Percentiles rank a stretch among this genome's conserved stretches.
These are phyloP conservation scores for Chionis minor DNA, from an alignment of 2,113 vertebrate species.

Conservation along the genomic window DNA sequence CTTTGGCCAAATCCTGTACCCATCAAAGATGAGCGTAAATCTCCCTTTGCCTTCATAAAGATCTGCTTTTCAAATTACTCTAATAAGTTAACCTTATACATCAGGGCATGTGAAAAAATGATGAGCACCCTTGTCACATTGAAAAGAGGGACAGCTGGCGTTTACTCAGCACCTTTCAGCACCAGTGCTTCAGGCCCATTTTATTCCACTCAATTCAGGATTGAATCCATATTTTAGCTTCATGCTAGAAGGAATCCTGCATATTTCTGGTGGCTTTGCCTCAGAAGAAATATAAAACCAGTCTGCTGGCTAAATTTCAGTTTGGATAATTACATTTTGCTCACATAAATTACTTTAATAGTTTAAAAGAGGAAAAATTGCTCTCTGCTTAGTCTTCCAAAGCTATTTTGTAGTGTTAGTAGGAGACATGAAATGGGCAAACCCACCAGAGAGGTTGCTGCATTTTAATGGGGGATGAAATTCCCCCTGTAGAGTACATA, in stretches of 20 bases:
- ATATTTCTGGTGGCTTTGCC: not conserved
- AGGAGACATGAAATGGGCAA: not conserved
- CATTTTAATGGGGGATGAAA: not conserved
- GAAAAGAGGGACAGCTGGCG: not conserved
- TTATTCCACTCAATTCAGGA: not conserved
- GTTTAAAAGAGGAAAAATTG: not conserved
- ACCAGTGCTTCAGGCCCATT: not conserved
- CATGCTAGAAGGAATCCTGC: not conserved
- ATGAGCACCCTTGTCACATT: not conserved
- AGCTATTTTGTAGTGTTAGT: not conserved
- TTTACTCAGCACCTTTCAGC: not conserved
- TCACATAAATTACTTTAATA: not conserved
- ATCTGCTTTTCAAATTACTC: not conserved
- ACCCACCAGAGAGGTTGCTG: not conserved
- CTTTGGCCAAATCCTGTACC: not conserved
- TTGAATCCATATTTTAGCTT: not conserved
- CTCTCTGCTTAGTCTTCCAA: not conserved
- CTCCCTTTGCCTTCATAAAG: not conserved
- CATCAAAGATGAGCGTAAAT: not conserved
- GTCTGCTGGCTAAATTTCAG: not conserved
- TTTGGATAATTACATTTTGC: slow-evolving; percentile 9
- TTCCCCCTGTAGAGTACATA: not conserved
- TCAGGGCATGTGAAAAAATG: not conserved
- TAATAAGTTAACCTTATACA: not conserved
- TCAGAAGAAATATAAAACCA: not conserved